Evolutionary conservation across 2,113 vertebrate species (phyloP), one percentile per base, ranked within the genome.

Genomic region (Sigmodon hispidus): DNA sequence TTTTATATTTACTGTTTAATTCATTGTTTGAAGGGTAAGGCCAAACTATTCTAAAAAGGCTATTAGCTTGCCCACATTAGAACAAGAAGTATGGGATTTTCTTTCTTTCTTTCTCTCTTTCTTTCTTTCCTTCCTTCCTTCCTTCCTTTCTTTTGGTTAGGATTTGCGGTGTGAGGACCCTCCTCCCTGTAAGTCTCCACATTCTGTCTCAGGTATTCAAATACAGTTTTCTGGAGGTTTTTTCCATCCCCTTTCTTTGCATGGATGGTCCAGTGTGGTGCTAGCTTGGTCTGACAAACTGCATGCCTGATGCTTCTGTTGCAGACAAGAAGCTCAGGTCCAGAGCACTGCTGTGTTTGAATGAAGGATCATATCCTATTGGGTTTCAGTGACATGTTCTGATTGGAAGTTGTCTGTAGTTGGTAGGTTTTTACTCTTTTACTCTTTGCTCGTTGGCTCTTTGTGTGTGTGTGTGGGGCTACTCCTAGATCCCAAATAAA

Each of bases 1-100:
- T 48, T 80, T 80, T 34, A 75, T 9, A 7, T 26, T 81, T 79
- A 69, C 63, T 87, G 4, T 45, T 87, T 72, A 72, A 22, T 7
- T 65, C 40, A 87, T 36, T 84, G 43, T 80, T 94, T 94, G 61
- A 72, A 94, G 70, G n/a, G 24, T 52, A 45, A 86, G 40, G 7
- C 43, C 81, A 59, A 89, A 3, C 36, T 22, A 65, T 24, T 5
- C 63, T 57, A 61, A 9, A 57, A 85, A 81, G 89, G 29, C 21
- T 0, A 6, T 75, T 36, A 4, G 69, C 10, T n/a, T 72, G 19
- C 40, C 21, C 21, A 16, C 1, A 26, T 69, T 50, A 76, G 76
- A 89, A 59, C 40, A 40, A 87, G 77, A 91, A 81, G 70, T 85
- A 40, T n/a, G 16, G 26, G 80, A 96, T 83, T 19, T 59, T n/a